Evolutionary conservation across 37 sponge, comb jelly and placozoan genomes (phyloP), one percentile per base, ranked within the genome.

Genomic region (Chondrilla cf. caribensis): DNA sequence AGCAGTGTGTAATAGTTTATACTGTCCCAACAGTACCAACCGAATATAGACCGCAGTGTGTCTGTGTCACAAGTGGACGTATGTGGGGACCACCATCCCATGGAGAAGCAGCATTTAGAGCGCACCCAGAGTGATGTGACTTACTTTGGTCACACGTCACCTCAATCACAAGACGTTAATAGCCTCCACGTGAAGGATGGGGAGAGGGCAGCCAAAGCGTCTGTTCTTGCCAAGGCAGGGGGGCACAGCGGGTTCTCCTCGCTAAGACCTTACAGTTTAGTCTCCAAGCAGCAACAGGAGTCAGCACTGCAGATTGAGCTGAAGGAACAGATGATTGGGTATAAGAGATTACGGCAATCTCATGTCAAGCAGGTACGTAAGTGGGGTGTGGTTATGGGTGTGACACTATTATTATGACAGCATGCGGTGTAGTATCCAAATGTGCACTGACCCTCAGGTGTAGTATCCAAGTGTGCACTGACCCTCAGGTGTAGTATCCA

Each of bases 341-440:
- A 95, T 83, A 98, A 98, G 87, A 85, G 94, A 83, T 87, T 99
- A 90, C 88, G 97, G 36, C 95, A 94, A 60, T 93, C 92, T 58
- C 97, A 99, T 84, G 87, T 91, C 51, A 84, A 82, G 58, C 97
- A 97, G 89, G 88, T 97, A 73, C 38, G 83, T 60, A 28, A 54
- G 39, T 21, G 81, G 11, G 41, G 15, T 22, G 66, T 59, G 28
- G 25, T 15, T 11, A 24, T 67, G 47, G 37, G 19, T 38, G 43
- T 19, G 31, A 65, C 67, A 65, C 57, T 19, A 11, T 17, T 17
- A 54, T 54, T 17, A 59, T n/a, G 60, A 3, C 3, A 35, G n/a
- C 9, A 21, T 17, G 26, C 21, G 58, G 33, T 33, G 31, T n/a
- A n/a, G n/a, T n/a, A n/a, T n/a, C n/a, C n/a, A n/a, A n/a, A n/a